Conservation (phyloP, 2,113 vertebrate species). For the Anarrhichthys ocellatus region DNA sequence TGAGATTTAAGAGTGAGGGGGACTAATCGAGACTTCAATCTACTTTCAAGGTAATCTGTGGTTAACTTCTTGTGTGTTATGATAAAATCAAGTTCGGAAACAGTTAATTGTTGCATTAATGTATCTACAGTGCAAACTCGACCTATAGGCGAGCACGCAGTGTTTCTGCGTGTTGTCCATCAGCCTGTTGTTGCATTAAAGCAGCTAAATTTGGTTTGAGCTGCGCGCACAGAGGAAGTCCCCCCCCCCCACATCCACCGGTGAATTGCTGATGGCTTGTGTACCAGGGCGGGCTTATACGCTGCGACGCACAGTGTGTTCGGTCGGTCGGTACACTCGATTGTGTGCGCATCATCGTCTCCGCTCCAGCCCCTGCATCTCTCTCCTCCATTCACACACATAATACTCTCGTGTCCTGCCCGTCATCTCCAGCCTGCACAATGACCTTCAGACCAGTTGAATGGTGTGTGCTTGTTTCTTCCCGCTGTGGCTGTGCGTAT, state of each 20-base stretch:
- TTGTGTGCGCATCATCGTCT: slow-evolving; percentile 55
- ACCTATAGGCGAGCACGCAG: not conserved
- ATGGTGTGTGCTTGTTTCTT: slow-evolving; percentile 9
- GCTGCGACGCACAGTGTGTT: slow-evolving; percentile 47
- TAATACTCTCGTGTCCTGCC: not conserved
- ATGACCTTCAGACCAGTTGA: slow-evolving; percentile 45
- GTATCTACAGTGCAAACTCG: not conserved
- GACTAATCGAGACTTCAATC: too few species aligned
- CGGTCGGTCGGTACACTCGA: slow-evolving; percentile 34
- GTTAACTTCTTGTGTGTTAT: not conserved
- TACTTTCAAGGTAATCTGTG: too few species aligned
- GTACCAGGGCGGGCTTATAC: slow-evolving; percentile 40
- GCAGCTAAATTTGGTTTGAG: not conserved
- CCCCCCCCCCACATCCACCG: slow-evolving; percentile 16
- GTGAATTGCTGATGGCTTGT: slow-evolving; percentile 9
- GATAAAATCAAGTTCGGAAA: not conserved
- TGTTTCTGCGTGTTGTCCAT: not conserved
- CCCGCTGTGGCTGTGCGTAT: slow-evolving; percentile 2
- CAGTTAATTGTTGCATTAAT: not conserved
- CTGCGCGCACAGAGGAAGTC: slow-evolving; percentile 11
- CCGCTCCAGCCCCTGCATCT: slow-evolving; percentile 34
- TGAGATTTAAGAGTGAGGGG: too few species aligned
- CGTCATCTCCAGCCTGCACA: not conserved
- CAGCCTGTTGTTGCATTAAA: not conserved
- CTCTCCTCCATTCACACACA: slow-evolving; percentile 44